Base-by-base conservation (phyloP, 1,140 invertebrate species). In the Homalodisca vitripennis region DNA sequence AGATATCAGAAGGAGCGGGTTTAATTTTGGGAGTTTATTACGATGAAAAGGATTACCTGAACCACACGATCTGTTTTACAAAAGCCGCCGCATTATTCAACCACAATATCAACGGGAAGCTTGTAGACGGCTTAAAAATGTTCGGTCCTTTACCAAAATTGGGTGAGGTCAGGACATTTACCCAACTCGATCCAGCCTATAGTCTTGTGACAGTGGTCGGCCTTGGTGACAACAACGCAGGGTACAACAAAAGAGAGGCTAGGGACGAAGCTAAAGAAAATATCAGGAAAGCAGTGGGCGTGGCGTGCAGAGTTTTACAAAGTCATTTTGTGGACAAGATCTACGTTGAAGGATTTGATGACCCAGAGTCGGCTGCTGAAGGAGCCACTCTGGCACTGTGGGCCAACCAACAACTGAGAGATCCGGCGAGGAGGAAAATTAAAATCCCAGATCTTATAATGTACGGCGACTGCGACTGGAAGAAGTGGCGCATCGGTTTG, bases 361-460 rank as follows among this genome's bases (percentile, higher is more conserved):
- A 91, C 79, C 83, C 89, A 1, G 88, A 91, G 78, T 87, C 89
- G 29, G 85, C 89, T 3, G 91, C 91, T 1, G 92, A 94, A 79
- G 91, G 90, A 2, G 84, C 85, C 47, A 73, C 80, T 30, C 79
- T 94, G 34, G 81, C 82, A 41, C 75, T 87, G 2, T 91, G 84
- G 82, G 78, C 79, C 47, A 92, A 86, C 78, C 88, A 92, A 80
- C 88, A 88, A 64, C 31, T 69, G 17, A 73, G 72, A 55, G 71
- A 72, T 32, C 41, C 66, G 14, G 34, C 55, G 1, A 62, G 29
- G 10, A 57, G 65, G 31, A 67, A 55, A 32, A 41, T 71, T 24
- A 63, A 67, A 66, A 41, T 73, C n/a, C 73, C 73, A 14, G 60
- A 70, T 46, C 24, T 74, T 26, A 70, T 70, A 1, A 34, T 75